Base-by-base conservation (phyloP, 2,113 vertebrate genomes). In the Actenoides lindsayi region DNA sequence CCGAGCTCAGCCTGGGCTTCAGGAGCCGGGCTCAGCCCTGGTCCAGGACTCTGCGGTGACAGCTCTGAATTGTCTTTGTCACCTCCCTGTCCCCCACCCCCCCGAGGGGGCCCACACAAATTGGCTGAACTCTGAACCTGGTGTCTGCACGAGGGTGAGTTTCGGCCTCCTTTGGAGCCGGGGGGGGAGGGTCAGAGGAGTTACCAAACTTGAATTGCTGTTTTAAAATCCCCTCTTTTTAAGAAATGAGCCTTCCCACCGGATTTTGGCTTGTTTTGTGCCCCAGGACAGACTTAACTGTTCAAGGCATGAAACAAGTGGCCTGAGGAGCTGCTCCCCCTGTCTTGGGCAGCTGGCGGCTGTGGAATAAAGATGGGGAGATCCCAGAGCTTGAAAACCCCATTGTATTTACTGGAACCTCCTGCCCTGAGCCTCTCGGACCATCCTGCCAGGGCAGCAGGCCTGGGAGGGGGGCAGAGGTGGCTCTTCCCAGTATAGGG, bases 111-210 rank as follows among this genome's bases (percentile, higher is more conserved):
- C 68, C 84, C 70, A 1, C 54, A 5, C 54, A 5, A 23, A 65
- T 33, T 79, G 92, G 93, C 90, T 90, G 82, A 92, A 19, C 88
- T 96, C 86, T 80, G 92, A 93, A 80, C 78, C 82, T 23, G 51
- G 8, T 67, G 14, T n/a, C 90, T 93, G 90, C 93, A 42, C 3
- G 0, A 53, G 92, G 94, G 82, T 76, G 93, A 94, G 94, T 89
- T 88, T 41, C 3, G 3, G 86, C 73, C 91, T 78, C 31, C 0
- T 59, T 54, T 2, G 10, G 41, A 62, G 82, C 87, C 1, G 0
- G 80, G 78, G 78, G 50, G 73, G 67, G 30, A 54, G 79, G n/a
- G n/a, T 16, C 48, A 84, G 87, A 75, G 81, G 59, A 78, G 57
- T 54, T 71, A 23, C 41, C 87, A 37, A 46, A 42, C 54, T 44